Conservation (phyloP, 2,888 invertebrate species). For the Drosophila koepferae region DNA sequence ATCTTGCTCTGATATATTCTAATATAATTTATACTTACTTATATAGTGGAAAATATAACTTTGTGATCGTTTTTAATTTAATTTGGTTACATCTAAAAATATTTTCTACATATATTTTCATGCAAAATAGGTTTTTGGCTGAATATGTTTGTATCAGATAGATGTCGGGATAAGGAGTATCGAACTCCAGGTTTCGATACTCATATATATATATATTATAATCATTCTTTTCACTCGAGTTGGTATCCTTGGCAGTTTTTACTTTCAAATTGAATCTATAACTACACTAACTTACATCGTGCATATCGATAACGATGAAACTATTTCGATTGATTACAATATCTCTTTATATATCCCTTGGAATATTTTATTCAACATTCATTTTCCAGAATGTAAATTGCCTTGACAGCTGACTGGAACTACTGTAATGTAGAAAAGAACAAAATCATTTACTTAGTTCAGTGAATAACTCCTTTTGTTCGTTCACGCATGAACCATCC, state of each 20-base stretch:
- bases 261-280: not conserved
- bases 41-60: too few relatives aligned
- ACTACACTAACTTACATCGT: not conserved
- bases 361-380: not conserved
- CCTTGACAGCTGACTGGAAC: not conserved
- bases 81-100: too few relatives aligned
- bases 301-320: not conserved
- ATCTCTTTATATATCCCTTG: not conserved
- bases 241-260: not conserved
- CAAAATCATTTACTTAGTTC: conserved; percentile 27
- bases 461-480: conserved; percentile 40
- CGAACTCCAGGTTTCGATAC: too few relatives aligned
- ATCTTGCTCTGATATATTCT: not conserved
- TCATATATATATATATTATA: too few relatives aligned
- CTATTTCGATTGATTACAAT: not conserved
- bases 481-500: conserved; percentile 34
- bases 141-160: too few relatives aligned
- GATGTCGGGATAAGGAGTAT: too few relatives aligned
- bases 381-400: not conserved
- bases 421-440: conserved; percentile 23
- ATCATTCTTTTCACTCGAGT: not conserved
- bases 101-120: not conserved
- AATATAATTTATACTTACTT: too few relatives aligned
- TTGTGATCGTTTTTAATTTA: too few relatives aligned
- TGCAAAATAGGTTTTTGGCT: not conserved